A percentile compares a stretch with the other conserved stretches of the same genome.
Conservation (phyloP, 2,888 invertebrate genomes). For the Tiliacea citrago region DNA sequence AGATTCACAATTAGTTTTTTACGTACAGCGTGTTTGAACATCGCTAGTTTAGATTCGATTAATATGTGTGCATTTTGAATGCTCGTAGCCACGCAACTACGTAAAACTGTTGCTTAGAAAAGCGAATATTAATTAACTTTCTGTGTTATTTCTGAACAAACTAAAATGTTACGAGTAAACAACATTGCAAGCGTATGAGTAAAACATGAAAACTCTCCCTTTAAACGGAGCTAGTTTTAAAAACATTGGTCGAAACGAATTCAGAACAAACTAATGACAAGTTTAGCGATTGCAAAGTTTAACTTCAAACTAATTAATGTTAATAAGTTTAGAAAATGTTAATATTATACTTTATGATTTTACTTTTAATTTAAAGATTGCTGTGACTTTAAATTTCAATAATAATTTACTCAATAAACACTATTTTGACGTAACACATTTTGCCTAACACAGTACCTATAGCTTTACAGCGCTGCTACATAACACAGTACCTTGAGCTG, state of each 20-base stretch:
- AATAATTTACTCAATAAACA: background rate
- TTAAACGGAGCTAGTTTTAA: background rate
- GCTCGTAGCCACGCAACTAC: background rate
- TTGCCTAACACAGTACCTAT: background rate
- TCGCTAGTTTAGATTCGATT: slow-evolving; percentile 46
- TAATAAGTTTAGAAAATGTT: background rate
- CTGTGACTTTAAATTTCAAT: background rate
- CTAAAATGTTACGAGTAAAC: slow-evolving; percentile 24
- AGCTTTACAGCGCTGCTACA: background rate
- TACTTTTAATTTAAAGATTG: background rate
- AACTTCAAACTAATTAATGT: background rate
- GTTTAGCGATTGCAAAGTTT: background rate
- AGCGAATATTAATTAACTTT: slow-evolving; percentile 54
- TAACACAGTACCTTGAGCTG: too few species aligned
- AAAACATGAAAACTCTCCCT: slow-evolving; percentile 7
- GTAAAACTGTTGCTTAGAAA: slow-evolving; percentile 41
- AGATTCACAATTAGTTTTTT: slow-evolving; percentile 59
- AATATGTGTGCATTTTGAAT: slow-evolving; percentile 44
- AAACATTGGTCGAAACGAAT: background rate
- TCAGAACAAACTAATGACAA: background rate
- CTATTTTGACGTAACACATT: background rate
- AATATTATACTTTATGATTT: background rate
- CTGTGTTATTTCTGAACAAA: slow-evolving; percentile 39
- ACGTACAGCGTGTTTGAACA: slow-evolving; percentile 9
- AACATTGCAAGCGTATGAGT: background rate